Conservation (phyloP, 2,113 vertebrate genomes). For the Microcebus murinus region DNA sequence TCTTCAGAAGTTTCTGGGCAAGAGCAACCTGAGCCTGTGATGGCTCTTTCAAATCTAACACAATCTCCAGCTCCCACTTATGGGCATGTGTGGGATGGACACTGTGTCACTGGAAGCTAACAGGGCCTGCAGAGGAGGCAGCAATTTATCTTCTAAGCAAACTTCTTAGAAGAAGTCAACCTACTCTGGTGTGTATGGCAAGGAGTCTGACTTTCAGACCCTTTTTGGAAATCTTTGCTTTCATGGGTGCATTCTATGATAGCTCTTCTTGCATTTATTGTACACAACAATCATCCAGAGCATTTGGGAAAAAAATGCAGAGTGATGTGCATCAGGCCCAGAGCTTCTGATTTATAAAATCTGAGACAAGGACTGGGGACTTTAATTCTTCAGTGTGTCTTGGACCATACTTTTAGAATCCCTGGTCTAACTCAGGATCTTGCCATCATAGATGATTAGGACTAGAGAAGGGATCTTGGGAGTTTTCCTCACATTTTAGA, state of each 20-base stretch:
- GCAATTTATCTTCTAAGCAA: not conserved
- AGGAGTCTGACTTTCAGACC: not conserved
- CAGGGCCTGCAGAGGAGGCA: not conserved
- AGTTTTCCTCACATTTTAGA: conserved; percentile 16
- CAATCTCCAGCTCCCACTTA: not conserved
- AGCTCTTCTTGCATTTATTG: not conserved
- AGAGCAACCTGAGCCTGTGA: not conserved
- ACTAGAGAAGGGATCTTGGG: not conserved
- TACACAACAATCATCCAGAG: not conserved
- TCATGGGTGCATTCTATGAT: not conserved
- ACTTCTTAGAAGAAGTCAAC: conserved; percentile 6
- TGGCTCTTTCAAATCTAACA: not conserved
- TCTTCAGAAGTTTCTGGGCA: conserved; percentile 7
- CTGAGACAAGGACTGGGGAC: not conserved
- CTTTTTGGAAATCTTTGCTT: not conserved
- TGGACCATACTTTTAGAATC: not conserved
- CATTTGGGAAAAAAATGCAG: not conserved
- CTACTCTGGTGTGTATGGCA: not conserved
- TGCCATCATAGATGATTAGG: not conserved
- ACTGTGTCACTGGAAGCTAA: not conserved
- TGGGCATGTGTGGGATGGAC: not conserved
- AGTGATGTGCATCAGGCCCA: not conserved
- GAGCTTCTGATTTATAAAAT: not conserved
- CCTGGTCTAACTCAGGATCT: not conserved
- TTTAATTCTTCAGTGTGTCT: not conserved